Evolutionary conservation across 2,113 vertebrate species (phyloP).

Genomic region (Brienomyrus longianalis): DNA sequence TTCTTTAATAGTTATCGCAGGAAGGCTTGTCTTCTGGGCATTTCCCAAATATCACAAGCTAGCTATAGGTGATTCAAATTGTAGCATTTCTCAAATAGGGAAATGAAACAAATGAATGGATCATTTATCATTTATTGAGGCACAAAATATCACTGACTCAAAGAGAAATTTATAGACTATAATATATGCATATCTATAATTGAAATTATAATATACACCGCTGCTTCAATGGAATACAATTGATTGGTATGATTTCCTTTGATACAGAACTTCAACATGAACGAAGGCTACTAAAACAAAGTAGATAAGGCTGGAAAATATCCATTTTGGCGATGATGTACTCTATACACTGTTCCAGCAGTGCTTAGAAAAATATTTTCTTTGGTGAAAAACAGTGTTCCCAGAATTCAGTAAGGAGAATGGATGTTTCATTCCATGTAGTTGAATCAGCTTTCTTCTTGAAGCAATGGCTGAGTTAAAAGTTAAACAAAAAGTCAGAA

Average conservation of each 20-base stretch:
- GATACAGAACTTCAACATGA: background rate
- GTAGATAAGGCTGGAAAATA: background rate
- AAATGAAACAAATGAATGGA: background rate
- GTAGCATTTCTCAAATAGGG: background rate
- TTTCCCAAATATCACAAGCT: background rate
- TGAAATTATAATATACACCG: background rate
- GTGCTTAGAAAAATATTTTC: background rate
- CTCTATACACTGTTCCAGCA: background rate
- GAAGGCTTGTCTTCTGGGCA: background rate
- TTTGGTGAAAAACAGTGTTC: background rate
- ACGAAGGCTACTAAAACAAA: background rate
- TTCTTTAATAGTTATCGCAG: background rate
- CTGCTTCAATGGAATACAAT: background rate
- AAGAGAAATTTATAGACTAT: background rate
- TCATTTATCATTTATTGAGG: background rate
- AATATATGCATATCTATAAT: background rate
- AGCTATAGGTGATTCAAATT: background rate
- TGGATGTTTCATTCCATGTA: background rate
- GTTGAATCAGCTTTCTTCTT: slow-evolving; percentile 47
- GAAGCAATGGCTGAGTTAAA: slow-evolving; percentile 50
- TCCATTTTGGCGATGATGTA: background rate
- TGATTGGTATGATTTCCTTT: background rate
- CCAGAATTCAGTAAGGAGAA: background rate
- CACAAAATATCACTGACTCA: background rate
- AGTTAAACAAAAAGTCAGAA: background rate